Conservation (phyloP, 1,140 invertebrate genomes). For the Copidosoma floridanum region DNA sequence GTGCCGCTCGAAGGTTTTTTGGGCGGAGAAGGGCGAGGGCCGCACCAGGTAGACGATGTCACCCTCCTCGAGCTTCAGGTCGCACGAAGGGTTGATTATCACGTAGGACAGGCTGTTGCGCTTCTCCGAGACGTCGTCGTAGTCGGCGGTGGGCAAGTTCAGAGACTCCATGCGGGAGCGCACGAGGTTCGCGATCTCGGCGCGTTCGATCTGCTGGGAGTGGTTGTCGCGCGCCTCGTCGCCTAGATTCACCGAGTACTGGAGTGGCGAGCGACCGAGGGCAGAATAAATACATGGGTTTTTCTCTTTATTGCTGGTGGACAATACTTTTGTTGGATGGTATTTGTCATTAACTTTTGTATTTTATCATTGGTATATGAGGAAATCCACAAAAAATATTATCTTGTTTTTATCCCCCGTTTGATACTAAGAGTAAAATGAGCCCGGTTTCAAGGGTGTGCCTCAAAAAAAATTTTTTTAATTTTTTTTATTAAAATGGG, state of each 20-base stretch:
- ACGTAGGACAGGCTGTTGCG: constrained; percentile 92
- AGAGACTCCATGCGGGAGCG: constrained; percentile 90
- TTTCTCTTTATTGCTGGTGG: too few species aligned
- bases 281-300: too few species aligned
- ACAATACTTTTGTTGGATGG: too few species aligned
- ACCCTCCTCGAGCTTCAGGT: constrained; percentile 92
- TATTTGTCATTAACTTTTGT: too few species aligned
- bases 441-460: too few species aligned
- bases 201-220: constrained; percentile 86
- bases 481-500: too few species aligned
- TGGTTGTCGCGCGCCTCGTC: constrained; percentile 85
- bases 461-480: too few species aligned
- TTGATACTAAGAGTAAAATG: too few species aligned
- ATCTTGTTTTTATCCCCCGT: too few species aligned
- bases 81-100: constrained; percentile 97
- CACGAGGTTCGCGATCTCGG: constrained; percentile 93
- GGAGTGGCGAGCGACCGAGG: constrained; percentile 32
- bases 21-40: constrained; percentile 87
- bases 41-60: constrained; percentile 93
- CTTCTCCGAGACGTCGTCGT: constrained; percentile 91
- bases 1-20: constrained; percentile 90
- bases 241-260: constrained; percentile 78
- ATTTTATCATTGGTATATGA: too few species aligned
- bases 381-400: too few species aligned
- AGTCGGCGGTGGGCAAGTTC: constrained; percentile 84